A percentile compares a stretch with the other conserved stretches of the same genome.
Evolutionary conservation across 2,888 invertebrate genomes (phyloP).

Genomic region (Chloroclysta siterata): DNA sequence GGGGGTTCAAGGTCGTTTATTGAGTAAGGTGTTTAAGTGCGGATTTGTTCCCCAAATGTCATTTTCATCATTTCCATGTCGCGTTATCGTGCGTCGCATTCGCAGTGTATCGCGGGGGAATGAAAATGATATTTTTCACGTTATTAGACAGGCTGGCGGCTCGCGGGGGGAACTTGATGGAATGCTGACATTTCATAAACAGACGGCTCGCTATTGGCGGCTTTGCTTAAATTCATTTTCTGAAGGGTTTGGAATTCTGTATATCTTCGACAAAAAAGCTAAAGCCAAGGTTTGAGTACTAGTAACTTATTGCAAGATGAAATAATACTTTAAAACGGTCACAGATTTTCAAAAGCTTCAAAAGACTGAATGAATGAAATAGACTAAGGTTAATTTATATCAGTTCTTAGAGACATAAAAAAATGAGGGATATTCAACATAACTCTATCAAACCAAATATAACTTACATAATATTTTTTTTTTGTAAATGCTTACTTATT

Average conservation of each 20-base stretch:
- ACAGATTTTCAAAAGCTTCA: no score
- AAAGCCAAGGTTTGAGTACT: no score
- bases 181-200: conserved; percentile 26
- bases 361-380: no score
- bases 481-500: no score
- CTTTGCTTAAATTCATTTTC: not conserved
- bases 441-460: no score
- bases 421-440: no score
- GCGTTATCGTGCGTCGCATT: conserved; percentile 42
- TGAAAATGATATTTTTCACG: conserved; percentile 38
- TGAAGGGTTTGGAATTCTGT: not conserved
- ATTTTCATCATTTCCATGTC: conserved; percentile 43
- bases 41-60: conserved; percentile 36
- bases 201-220: conserved; percentile 24
- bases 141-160: conserved; percentile 37
- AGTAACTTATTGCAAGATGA: no score
- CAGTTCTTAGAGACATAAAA: no score
- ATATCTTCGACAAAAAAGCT: not conserved
- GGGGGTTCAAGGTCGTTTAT: conserved; percentile 1
- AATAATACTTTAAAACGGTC: no score
- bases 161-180: conserved; percentile 29
- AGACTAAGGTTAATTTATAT: no score
- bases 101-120: conserved; percentile 29
- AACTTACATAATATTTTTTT: no score
- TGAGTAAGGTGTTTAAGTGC: not conserved